Percentiles rank a stretch among this genome's conserved stretches.
phyloP scores from a whole-genome alignment of 2,797 vertebrate genomes.

The Strix occidentalis region DNA sequence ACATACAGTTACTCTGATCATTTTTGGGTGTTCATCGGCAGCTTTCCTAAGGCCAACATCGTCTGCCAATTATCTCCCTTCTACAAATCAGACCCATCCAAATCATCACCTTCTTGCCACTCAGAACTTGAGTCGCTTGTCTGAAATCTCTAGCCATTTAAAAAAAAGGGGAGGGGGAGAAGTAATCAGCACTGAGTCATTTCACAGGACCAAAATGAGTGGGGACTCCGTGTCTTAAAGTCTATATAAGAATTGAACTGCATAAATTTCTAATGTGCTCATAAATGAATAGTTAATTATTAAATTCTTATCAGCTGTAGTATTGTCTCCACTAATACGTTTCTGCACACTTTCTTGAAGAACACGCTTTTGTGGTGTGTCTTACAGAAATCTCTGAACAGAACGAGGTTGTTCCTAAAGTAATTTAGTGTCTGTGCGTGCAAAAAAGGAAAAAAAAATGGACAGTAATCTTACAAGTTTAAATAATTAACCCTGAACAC shows the following conservation, averaged over 20 bases:
- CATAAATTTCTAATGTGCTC: not conserved
- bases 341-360: not conserved
- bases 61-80: not conserved
- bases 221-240: not conserved
- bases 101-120: not conserved
- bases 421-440: not conserved
- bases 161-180: not conserved
- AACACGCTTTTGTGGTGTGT: not conserved
- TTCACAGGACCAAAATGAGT: not conserved
- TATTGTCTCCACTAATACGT: not conserved
- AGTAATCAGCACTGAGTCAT: not conserved
- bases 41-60: not conserved
- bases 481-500: slow-evolving; percentile 25
- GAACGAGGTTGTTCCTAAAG: not conserved
- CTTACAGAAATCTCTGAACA: not conserved
- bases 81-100: not conserved
- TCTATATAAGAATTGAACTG: not conserved
- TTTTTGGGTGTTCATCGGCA: not conserved
- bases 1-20: not conserved
- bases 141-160: not conserved
- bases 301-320: not conserved
- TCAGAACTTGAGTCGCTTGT: not conserved
- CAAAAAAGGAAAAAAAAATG: not conserved
- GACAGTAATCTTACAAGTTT: not conserved
- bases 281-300: not conserved